Evolutionary conservation across 2,113 vertebrate genomes (phyloP), one percentile per base, ranked within the genome.

Genomic region (Megaptera novaeangliae): DNA sequence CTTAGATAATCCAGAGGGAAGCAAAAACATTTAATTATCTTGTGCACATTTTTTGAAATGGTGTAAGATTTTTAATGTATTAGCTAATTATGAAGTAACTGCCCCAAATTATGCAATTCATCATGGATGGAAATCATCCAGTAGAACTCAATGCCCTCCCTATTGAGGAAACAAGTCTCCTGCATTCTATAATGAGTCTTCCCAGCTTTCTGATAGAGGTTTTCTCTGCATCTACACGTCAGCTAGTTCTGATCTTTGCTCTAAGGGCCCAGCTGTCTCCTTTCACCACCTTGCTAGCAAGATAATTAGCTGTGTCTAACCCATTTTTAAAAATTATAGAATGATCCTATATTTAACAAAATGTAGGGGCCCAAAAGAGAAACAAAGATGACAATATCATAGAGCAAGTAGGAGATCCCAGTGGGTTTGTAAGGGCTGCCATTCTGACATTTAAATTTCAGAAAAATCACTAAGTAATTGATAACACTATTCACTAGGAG

Each of bases 401-500:
- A 66, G 20, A 64, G 18, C 21, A 90, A 52, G 34, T 82, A 71
- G 61, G 3, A n/a, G 39, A 11, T 23, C 93, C 9, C 20, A 77
- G 7, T 41, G 86, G 36, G 71, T 89, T 89, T 92, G 8, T 94
- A 88, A 13, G 55, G 63, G 59, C 27, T 98, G 92, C 59, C n/a
- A 17, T 44, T 97, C 46, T 72, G 81, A 89, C 23, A 34, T 29
- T 41, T 41, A 96, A 96, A 88, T 49, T 96, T 96, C 59, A 94
- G 94, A 94, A 93, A 71, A 95, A 74, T 91, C 91, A 97, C 61
- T 78, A 95, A 97, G 86, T 95, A 61, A 91, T 75, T 98, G 95
- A 97, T 92, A 96, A 95, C 41, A 97, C 83, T 93, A 98, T 97
- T 98, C 88, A 97, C 84, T 93, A 97, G 95, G 93, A 63, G 25